Evolutionary conservation across 2,113 vertebrate genomes (phyloP), one percentile per base, ranked within the genome.

Genomic region (Notarius lentiginosus): DNA sequence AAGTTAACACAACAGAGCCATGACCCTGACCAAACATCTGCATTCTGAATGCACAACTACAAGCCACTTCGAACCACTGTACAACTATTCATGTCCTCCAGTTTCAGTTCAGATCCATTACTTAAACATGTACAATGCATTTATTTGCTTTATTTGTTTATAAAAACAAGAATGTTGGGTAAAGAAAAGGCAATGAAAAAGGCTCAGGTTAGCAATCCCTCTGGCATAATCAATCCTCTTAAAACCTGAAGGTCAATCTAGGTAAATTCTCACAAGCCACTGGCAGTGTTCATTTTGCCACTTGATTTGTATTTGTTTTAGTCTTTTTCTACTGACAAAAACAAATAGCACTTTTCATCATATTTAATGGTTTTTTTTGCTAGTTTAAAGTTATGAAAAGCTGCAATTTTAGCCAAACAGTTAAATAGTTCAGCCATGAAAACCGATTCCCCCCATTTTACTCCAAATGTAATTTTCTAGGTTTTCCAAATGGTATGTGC

Each of bases 221-320:
- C 87, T 88, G 84, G 15, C 66, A 80, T 86, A 88, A 86, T 86
- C 88, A 90, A 95, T 94, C 94, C 93, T 90, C 91, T 95, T 94
- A 95, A 63, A 34, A 89, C 83, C 85, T 94, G 93, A 94, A 95
- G 94, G 95, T 95, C 94, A 91, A 60, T 79, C 56, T 63, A 87
- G 55, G 89, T 73, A 89, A 88, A 85, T 86, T 84, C 85, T 68
- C 27, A 81, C 70, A 60, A 61, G 83, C 77, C 77, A 87, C 34
- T 65, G 72, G 79, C 61, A 61, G 79, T 61, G 9, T 81, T 61
- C 6, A 61, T 11, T 79, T 79, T 11, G n/a, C 9, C 27, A 58
- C 7, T 17, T 79, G 18, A 18, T 27, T 27, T 81, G 27, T 61
- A 34, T 34, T 60, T 80, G 20, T 79, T 79, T 58, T 30, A 34